These are phyloP conservation scores for Gastrophysa polygoni DNA, from an alignment of 2,888 invertebrate genomes.

Conservation along the genomic window DNA sequence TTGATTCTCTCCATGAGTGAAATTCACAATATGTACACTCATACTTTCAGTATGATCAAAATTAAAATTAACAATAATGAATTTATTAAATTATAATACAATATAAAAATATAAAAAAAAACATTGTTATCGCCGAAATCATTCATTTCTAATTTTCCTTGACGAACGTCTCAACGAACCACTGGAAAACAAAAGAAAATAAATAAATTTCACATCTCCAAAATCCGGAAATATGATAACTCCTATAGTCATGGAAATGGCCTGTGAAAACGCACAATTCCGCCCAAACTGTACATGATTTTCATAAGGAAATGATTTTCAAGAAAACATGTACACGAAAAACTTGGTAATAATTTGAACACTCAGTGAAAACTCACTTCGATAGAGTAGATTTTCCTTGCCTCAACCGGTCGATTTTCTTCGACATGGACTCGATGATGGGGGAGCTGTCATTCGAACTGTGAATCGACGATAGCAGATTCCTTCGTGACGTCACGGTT, in stretches of 20 bases:
- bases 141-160: slow-evolving; percentile 4
- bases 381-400: background rate
- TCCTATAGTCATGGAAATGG: no score
- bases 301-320: no score
- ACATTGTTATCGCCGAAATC: background rate
- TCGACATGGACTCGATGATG: background rate
- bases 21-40: background rate
- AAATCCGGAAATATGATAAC: no score
- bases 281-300: no score
- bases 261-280: no score
- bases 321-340: no score
- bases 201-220: background rate
- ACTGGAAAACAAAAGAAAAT: background rate
- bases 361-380: slow-evolving; percentile 6
- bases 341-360: no score
- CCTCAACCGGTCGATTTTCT: background rate
- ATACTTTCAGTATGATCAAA: background rate
- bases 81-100: slow-evolving; percentile 10
- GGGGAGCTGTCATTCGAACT: background rate
- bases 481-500: background rate
- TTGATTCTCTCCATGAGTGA: background rate
- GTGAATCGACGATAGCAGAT: background rate
- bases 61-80: background rate
- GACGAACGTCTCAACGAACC: background rate
- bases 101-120: slow-evolving; percentile 3